These are phyloP conservation scores for Portunus trituberculatus DNA, from an alignment of 1,140 invertebrate species.

Conservation along the genomic window DNA sequence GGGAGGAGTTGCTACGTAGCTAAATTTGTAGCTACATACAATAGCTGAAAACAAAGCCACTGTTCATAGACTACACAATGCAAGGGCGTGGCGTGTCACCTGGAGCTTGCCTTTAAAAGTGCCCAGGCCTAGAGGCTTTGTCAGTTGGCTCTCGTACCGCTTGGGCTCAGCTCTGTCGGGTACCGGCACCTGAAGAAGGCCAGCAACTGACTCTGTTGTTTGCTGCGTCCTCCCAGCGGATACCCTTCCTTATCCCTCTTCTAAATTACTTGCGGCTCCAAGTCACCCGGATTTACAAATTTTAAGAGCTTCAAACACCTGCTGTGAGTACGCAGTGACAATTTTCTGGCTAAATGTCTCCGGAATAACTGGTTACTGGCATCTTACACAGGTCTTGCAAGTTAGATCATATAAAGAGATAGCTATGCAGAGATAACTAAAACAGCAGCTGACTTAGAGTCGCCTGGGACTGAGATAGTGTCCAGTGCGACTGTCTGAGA, in stretches of 20 bases:
- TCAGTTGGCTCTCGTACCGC: background rate
- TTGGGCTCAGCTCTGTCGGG: background rate
- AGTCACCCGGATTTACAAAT: no score
- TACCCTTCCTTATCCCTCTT: background rate
- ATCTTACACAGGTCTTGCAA: no score
- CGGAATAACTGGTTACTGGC: no score
- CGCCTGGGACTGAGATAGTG: no score
- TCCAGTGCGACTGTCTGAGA: no score
- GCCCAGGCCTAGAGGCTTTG: background rate
- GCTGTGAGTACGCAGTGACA: no score
- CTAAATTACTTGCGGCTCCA: no score
- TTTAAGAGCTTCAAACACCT: no score
- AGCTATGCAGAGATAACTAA: no score
- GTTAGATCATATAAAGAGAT: no score
- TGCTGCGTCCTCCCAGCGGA: constrained; percentile 19
- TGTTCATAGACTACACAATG: background rate
- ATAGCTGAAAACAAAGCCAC: background rate
- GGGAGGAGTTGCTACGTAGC: background rate
- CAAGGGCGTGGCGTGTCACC: background rate
- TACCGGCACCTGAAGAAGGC: background rate
- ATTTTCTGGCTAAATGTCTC: no score
- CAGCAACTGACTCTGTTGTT: constrained; percentile 41
- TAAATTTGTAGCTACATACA: background rate
- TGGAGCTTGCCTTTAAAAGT: background rate
- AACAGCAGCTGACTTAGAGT: no score